Conservation (phyloP, 2,797 vertebrate genomes). For the Lophura swinhoii region DNA sequence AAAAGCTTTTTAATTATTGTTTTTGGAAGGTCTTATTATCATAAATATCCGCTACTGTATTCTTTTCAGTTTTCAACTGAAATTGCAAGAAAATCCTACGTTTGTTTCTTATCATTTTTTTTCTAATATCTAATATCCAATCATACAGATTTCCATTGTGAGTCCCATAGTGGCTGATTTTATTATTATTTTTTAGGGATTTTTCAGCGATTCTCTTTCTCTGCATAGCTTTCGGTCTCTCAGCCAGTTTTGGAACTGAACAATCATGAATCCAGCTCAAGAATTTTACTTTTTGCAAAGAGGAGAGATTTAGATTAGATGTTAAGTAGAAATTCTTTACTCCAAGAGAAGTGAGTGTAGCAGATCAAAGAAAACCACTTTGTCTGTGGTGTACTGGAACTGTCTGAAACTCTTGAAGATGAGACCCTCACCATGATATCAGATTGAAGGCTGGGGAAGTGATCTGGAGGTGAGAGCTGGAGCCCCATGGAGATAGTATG, state of each 20-base stretch:
- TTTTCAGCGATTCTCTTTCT: neutral
- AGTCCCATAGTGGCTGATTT: neutral
- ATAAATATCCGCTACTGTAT: neutral
- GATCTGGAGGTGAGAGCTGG: too few relatives aligned
- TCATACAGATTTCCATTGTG: neutral
- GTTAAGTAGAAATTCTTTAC: too few relatives aligned
- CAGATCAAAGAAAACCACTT: too few relatives aligned
- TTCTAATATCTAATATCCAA: too few relatives aligned
- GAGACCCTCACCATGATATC: too few relatives aligned
- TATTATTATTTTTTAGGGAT: neutral
- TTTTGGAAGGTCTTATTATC: neutral
- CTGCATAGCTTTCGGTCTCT: neutral
- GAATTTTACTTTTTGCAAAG: neutral
- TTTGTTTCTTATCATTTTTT: neutral
- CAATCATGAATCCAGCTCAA: neutral
- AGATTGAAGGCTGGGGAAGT: too few relatives aligned
- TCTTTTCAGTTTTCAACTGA: neutral
- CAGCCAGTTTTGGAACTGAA: neutral
- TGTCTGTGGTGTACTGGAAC: too few relatives aligned
- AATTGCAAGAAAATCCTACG: neutral
- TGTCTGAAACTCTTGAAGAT: too few relatives aligned
- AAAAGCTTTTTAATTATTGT: too few relatives aligned
- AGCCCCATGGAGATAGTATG: too few relatives aligned
- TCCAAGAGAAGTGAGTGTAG: too few relatives aligned
- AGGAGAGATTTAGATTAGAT: too few relatives aligned